Conservation (phyloP, 2,888 invertebrate species). For the Pheosia tremula region DNA sequence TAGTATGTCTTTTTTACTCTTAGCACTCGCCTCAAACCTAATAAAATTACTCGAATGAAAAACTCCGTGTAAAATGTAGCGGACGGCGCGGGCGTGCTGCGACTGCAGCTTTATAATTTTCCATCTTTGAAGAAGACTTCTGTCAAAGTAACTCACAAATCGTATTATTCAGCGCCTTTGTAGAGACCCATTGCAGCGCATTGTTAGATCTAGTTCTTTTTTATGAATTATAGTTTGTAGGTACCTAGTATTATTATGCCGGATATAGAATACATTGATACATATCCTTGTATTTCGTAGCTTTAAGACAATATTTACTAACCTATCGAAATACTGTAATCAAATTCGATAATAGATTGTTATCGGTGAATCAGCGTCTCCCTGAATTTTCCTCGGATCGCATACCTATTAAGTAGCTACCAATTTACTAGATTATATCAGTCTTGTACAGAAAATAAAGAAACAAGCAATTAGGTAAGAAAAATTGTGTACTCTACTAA, state of each 20-base stretch:
- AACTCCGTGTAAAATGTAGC: conserved; percentile 22
- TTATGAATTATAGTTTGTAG: not conserved
- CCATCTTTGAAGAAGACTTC: conserved; percentile 28
- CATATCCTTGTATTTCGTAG: no score
- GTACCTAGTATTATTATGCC: not conserved
- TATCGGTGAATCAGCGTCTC: no score
- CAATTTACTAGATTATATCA: no score
- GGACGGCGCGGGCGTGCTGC: conserved; percentile 13
- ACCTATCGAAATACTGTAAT: no score
- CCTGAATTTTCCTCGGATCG: no score
- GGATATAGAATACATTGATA: not conserved
- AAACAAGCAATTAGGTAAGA: conserved; percentile 6
- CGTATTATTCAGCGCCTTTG: conserved; percentile 36
- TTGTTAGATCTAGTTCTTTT: not conserved
- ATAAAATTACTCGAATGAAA: conserved; percentile 18
- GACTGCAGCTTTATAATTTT: conserved; percentile 32
- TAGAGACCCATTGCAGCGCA: conserved; percentile 7
- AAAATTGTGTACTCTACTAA: conserved; percentile 9
- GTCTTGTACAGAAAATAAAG: no score
- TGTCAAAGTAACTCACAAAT: conserved; percentile 38
- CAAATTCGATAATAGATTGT: no score
- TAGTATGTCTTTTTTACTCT: not conserved
- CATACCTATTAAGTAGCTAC: no score
- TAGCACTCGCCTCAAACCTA: not conserved
- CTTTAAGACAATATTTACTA: no score